Conservation (phyloP, 2,113 vertebrate species). For the Rhinopomastus cyanomelas region DNA sequence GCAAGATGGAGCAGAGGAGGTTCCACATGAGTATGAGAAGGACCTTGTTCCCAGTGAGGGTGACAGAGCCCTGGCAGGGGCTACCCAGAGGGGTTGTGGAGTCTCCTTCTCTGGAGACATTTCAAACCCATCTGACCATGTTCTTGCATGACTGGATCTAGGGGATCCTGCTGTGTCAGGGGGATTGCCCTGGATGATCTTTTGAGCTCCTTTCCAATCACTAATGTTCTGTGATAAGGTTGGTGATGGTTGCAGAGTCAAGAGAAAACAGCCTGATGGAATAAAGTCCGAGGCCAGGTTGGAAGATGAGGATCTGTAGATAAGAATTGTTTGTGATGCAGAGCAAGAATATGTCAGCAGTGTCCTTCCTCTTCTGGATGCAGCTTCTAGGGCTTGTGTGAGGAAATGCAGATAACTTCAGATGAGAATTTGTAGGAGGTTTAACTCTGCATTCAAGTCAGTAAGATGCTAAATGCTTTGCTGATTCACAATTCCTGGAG, state of each 20-base stretch:
- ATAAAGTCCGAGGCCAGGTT: fast-evolving
- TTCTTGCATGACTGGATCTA: too few relatives aligned
- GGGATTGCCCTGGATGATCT: too few relatives aligned
- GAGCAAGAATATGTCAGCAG: not conserved
- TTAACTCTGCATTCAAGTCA: not conserved
- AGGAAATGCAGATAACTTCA: not conserved
- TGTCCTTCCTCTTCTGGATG: not conserved
- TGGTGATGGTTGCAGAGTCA: fast-evolving
- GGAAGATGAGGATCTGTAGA: not conserved
- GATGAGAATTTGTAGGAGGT: not conserved
- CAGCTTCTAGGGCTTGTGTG: not conserved
- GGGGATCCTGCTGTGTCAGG: too few relatives aligned
- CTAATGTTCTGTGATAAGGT: too few relatives aligned
- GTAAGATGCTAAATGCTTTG: not conserved
- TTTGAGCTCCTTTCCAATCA: too few relatives aligned
- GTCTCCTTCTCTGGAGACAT: too few relatives aligned
- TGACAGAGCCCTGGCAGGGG: too few relatives aligned
- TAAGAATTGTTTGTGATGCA: not conserved
- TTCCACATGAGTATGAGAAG: too few relatives aligned
- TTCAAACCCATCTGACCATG: too few relatives aligned
- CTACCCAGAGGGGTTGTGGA: too few relatives aligned
- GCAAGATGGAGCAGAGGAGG: too few relatives aligned
- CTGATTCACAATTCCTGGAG: not conserved
- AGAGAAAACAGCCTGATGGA: not conserved
- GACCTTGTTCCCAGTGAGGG: too few relatives aligned